Evolutionary conservation across 2,113 vertebrate genomes (phyloP), one percentile per base, ranked within the genome.

Genomic region (Passer domesticus): DNA sequence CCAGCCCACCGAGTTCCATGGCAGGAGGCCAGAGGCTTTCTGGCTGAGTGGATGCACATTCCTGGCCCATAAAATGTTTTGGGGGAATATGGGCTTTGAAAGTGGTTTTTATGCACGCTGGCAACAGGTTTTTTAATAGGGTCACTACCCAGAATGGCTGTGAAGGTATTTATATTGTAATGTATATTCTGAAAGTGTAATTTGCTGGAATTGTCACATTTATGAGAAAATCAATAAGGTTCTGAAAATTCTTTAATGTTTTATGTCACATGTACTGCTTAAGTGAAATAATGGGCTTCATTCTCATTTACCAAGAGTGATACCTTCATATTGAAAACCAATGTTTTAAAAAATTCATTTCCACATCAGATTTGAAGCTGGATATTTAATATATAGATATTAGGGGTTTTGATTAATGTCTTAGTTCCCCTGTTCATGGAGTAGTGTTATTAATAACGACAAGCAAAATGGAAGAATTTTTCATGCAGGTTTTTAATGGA

Each of bases 221-320:
- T 87, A 89, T 89, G 64, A 39, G 63, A 78, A 94, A 93, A 96
- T 96, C 93, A 33, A 78, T 93, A 53, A 39, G 27, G 6, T 46
- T 79, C 70, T 66, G 58, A 76, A 86, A 81, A 49, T 39, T 69
- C 46, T 89, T 93, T 96, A 84, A 92, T 89, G 90, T 90, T 95
- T 90, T 56, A 83, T 8, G 23, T 64, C 89, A 35, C 80, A 59
- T 23, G 60, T 70, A 5, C 27, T 74, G 80, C 72, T 92, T 39
- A 95, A 81, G 66, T 76, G 53, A 96, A 94, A 83, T 58, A 64
- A 90, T 87, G 86, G 86, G 72, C 83, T 92, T 92, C 49, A 50
- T 90, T 77, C 60, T 94, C 92, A 73, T 93, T 93, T 95, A 60
- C 49, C 63, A 56, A 44, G 79, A 90, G 21, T 76, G 83, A 64